phyloP scores from a whole-genome alignment of 2,888 invertebrate genomes.

The Abscondita cerata region DNA sequence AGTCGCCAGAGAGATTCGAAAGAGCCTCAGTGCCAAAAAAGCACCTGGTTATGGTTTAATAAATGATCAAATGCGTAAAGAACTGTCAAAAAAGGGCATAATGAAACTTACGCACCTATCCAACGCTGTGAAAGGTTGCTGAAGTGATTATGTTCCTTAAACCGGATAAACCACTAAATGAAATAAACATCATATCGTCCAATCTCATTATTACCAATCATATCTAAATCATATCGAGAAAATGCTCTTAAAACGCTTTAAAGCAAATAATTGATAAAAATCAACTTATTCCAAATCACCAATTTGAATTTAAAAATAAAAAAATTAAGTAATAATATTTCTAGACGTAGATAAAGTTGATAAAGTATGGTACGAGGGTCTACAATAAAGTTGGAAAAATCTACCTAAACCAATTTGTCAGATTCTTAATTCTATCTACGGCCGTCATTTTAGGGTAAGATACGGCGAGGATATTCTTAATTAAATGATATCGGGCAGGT shows the following conservation, averaged over 20 bases:
- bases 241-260: neutral
- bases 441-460: too few species aligned
- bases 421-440: too few species aligned
- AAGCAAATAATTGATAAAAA: neutral
- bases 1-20: constrained; percentile 18
- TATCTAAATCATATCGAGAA: constrained; percentile 34
- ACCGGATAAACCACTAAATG: constrained; percentile 36
- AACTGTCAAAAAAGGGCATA: constrained; percentile 40
- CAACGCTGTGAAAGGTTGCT: constrained; percentile 40
- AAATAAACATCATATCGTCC: constrained; percentile 40
- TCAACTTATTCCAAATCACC: neutral
- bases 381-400: too few species aligned
- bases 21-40: constrained; percentile 32
- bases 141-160: too few species aligned
- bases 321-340: too few species aligned
- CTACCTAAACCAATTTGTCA: too few species aligned
- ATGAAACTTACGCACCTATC: too few species aligned
- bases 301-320: neutral
- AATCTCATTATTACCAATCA: constrained; percentile 37
- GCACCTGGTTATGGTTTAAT: too few species aligned
- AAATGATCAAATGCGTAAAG: constrained; percentile 36
- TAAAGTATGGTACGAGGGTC: too few species aligned
- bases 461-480: too few species aligned
- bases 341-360: too few species aligned
- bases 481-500: too few species aligned